Conservation (phyloP, 2,888 invertebrate species). For the Cerceris rybyensis region DNA sequence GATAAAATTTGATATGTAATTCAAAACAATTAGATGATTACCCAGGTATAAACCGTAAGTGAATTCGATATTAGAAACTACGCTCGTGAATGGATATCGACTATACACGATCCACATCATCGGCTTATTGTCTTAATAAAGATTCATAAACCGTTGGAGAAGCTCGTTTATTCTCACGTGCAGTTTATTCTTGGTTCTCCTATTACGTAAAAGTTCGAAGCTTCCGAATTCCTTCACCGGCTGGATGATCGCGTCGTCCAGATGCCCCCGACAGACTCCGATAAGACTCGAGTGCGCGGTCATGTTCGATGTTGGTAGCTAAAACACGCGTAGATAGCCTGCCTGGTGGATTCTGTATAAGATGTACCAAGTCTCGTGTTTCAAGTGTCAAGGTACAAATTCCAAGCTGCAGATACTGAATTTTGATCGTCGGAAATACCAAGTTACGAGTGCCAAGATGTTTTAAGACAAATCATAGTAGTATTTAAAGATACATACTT, state of each 20-base stretch:
- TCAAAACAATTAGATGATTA: too few species aligned
- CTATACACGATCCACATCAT: not conserved
- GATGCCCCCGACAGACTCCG: conserved; percentile 40
- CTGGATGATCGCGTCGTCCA: conserved; percentile 20
- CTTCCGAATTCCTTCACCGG: conserved; percentile 9
- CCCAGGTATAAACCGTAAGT: too few species aligned
- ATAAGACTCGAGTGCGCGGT: conserved; percentile 41
- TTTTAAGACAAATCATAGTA: too few species aligned
- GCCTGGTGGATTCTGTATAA: conserved; percentile 40
- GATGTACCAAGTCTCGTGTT: conserved; percentile 16
- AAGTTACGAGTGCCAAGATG: too few species aligned
- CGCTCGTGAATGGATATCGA: not conserved
- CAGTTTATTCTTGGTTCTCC: not conserved
- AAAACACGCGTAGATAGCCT: conserved; percentile 33
- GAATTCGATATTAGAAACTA: too few species aligned
- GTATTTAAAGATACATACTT: too few species aligned
- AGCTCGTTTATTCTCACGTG: not conserved
- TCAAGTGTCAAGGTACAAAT: not conserved
- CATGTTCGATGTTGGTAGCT: conserved; percentile 50
- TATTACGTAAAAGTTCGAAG: conserved; percentile 9
- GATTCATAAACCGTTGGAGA: not conserved
- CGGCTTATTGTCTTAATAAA: conserved; percentile 4
- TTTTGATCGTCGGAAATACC: too few species aligned
- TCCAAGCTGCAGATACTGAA: not conserved
- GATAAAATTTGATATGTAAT: too few species aligned